Conservation (phyloP, 1,140 invertebrate species). For the Rhyzopertha dominica region DNA sequence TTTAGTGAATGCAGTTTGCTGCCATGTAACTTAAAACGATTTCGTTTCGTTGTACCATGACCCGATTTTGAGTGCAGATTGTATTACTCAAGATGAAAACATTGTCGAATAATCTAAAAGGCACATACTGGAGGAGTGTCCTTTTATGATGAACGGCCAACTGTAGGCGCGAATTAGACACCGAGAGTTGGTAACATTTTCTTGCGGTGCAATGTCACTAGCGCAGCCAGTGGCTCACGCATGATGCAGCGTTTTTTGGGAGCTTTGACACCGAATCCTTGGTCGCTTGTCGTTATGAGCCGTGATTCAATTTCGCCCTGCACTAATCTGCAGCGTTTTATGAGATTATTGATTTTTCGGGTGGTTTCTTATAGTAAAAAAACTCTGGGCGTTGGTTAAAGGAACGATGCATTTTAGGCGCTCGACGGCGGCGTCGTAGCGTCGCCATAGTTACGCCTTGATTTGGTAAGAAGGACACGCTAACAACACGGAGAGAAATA, state of each 20-base stretch:
- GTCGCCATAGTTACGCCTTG: slow-evolving; percentile 35
- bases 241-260: too few species aligned
- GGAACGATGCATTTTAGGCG: slow-evolving; percentile 37
- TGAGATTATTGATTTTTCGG: slow-evolving; percentile 40
- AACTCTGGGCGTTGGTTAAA: slow-evolving; percentile 43
- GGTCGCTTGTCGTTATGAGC: too few species aligned
- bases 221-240: too few species aligned
- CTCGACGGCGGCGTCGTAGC: slow-evolving; percentile 32
- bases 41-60: slow-evolving; percentile 46
- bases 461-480: too few species aligned
- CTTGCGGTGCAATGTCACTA: too few species aligned
- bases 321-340: too few species aligned
- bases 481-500: too few species aligned
- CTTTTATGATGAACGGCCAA: too few species aligned
- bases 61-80: slow-evolving; percentile 41
- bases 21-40: slow-evolving; percentile 40
- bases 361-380: slow-evolving; percentile 37
- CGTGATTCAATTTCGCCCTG: slow-evolving; percentile 7
- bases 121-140: too few species aligned
- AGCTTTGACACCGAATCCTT: slow-evolving; percentile 16
- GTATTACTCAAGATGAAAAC: slow-evolving; percentile 40
- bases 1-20: slow-evolving; percentile 39
- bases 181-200: too few species aligned
- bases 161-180: too few species aligned
- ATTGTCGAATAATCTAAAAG: slow-evolving; percentile 22